Conservation (phyloP, 2,113 vertebrate species). For the Gambusia holbrooki region DNA sequence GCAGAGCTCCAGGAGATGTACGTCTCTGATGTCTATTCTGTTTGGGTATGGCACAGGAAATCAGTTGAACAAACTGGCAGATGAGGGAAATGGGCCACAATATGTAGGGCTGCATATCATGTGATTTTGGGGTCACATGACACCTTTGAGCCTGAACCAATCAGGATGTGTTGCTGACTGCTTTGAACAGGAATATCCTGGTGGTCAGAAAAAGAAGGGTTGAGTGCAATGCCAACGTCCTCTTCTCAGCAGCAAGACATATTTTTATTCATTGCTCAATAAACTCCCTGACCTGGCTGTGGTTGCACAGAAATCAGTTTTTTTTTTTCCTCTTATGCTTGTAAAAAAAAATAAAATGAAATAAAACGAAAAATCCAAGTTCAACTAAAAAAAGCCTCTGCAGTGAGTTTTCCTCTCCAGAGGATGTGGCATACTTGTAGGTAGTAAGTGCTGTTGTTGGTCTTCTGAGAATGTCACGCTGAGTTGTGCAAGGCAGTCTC, state of each 20-base stretch:
- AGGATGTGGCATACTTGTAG: constrained; percentile 25
- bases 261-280: constrained; percentile 27
- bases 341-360: constrained; percentile 5
- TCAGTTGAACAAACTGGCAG: neutral
- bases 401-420: constrained; percentile 13
- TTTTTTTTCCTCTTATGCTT: constrained; percentile 21
- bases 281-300: constrained; percentile 17
- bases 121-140: constrained; percentile 12
- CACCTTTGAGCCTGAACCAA: neutral
- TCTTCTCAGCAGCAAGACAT: constrained; percentile 24
- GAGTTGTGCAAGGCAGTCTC: constrained; percentile 54
- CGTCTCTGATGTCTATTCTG: neutral
- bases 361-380: neutral
- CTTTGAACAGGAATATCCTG: constrained; percentile 5
- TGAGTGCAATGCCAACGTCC: constrained; percentile 29
- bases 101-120: constrained; percentile 14
- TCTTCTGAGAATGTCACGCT: constrained; percentile 48
- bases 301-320: neutral
- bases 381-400: constrained; percentile 27
- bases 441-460: constrained; percentile 47
- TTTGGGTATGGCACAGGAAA: constrained; percentile 9
- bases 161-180: neutral
- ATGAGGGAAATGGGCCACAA: constrained; percentile 1
- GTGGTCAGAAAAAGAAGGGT: constrained; percentile 8
- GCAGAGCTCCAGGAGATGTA: neutral